Evolutionary conservation across 2,888 invertebrate genomes (phyloP).

Genomic region (Colostygia pectinataria): DNA sequence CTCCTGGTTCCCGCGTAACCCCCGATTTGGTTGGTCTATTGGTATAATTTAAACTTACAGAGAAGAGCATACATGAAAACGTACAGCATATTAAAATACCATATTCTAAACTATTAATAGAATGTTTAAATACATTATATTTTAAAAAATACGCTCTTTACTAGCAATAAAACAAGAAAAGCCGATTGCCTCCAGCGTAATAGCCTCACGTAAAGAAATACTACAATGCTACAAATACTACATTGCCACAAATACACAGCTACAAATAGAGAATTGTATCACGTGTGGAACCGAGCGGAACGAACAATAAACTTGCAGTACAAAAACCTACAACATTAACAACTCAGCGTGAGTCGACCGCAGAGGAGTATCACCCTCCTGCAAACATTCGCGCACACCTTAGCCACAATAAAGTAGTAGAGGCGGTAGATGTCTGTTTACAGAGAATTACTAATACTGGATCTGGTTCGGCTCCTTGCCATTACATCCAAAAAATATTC

Average conservation of each 20-base stretch:
- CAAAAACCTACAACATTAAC: slow-evolving; percentile 54
- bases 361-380: slow-evolving; percentile 40
- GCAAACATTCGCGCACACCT: slow-evolving; percentile 33
- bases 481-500: no score
- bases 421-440: not conserved
- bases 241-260: slow-evolving; percentile 30
- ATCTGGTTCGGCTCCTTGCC: no score
- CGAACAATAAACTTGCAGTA: slow-evolving; percentile 41
- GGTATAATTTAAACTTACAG: no score
- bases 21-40: no score
- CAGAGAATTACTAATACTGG: no score
- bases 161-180: slow-evolving; percentile 8
- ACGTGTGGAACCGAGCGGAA: slow-evolving; percentile 37
- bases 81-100: no score
- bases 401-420: slow-evolving; percentile 15
- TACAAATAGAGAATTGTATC: slow-evolving; percentile 37
- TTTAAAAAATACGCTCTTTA: no score
- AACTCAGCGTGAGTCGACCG: slow-evolving; percentile 48
- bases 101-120: no score
- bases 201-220: slow-evolving; percentile 31
- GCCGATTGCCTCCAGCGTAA: slow-evolving; percentile 18
- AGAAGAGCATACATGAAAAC: no score
- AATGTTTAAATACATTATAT: no score
- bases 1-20: no score
- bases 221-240: slow-evolving; percentile 29